Evolutionary conservation across 2,888 invertebrate genomes (phyloP), one percentile per base, ranked within the genome.

Genomic region (Acronicta psi): DNA sequence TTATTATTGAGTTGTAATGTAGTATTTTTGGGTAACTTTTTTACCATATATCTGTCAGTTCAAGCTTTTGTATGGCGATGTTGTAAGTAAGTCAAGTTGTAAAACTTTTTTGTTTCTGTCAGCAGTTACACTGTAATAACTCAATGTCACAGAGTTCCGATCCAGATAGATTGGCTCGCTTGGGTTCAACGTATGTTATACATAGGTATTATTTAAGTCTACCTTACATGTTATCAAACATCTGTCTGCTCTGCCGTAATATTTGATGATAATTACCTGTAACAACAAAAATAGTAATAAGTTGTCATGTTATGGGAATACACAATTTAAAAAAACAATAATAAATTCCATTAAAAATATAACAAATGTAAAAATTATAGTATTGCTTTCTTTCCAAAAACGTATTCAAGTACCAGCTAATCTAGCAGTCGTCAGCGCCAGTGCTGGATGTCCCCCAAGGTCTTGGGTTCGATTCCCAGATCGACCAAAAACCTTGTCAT

Each of bases 241-340:
- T 45, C 59, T 52, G 47, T 38, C 34, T 18, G 17, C 14, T 9
- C 29, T 18, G 17, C 13, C 37, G 9, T 42, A 37, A 58, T 58
- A 58, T 69, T n/a, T 53, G 16, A 58, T 56, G 59, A 54, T 59
- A 14, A 60, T 77, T 74, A 74, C 73, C 73, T 74, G 73, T 23
- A 74, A 74, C 62, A 65, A 66, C 54, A 29, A 29, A 29, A 29
- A 29, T 29, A 29, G 11, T 29, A 56, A 46, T 37, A 42, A 50
- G 6, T 34, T 4, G 31, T 31, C 31, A 31, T 31, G 11, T 34
- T 34, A 8, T 6, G 34, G n/a, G 7, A 5, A 6, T 34, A n/a
- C 0, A 31, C n/a, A n/a, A 31, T 29, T 29, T n/a, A n/a, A 10
- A 2, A 29, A 10, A 29, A 29, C 29, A 10, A 29, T 0, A 29